Base-by-base conservation (phyloP, 2,888 invertebrate genomes). In the Apodemia zela region DNA sequence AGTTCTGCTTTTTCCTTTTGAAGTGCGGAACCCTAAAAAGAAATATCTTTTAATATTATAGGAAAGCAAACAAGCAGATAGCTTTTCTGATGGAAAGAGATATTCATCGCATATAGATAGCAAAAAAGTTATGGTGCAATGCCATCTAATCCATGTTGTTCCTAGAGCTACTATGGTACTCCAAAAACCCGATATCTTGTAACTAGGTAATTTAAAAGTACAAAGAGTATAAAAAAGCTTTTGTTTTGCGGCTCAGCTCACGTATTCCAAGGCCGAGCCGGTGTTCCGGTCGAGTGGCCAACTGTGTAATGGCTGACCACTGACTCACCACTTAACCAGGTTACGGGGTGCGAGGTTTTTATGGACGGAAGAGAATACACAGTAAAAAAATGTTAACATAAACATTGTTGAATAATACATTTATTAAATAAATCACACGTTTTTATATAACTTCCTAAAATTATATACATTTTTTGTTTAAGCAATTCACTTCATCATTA, bases 251-350 rank as follows among this genome's bases (percentile, higher is more conserved):
- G 54, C 25, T 15, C 54, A 47, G 38, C 63, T 51, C 74, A 69
- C 71, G 72, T 70, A 67, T 57, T 68, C 67, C 73, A 74, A 72
- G 70, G 74, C 68, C 70, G 38, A 63, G 58, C 18, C 7, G 58
- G 8, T 35, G 63, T 65, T 60, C 21, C 75, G 77, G 73, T 74
- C 71, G 74, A 72, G 67, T 71, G 73, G 62, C 68, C 77, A 78
- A 72, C 74, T 73, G 76, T 76, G 71, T 67, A 68, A 71, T 65
- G 54, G 51, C 13, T 67, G 67, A 65, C 64, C 64, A 63, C 62
- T 65, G 66, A 63, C 42, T 67, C 64, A 67, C 54, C 25, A 25
- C 25, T 54, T 54, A 54, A 25, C 21, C 54, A 25, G 54, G 54
- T 54, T 54, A 21, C 54, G 54, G 54, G 13, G 51, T 25, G 15